Evolutionary conservation across 2,797 vertebrate species (phyloP), one percentile per base, ranked within the genome.

Genomic region (Anguilla pacifica): DNA sequence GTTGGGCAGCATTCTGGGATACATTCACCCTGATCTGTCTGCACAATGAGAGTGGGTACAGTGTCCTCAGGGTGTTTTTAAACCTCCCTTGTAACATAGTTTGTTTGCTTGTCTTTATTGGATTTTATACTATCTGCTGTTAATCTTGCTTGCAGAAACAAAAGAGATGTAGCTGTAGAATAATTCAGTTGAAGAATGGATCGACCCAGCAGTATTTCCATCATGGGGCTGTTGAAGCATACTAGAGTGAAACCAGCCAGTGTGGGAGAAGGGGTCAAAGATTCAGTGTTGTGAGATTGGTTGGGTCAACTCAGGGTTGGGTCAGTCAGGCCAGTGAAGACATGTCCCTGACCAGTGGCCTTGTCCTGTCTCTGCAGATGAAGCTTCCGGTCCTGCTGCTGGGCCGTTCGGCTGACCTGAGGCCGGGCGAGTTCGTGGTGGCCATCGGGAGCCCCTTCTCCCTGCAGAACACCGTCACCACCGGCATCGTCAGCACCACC

Each of bases 391-490:
- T 99, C 55, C 94, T 99, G 86, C 91, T 97, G 85, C 97, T 99
- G 0, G 98, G 98, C 3, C 97, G 96, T 0, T 99, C 98, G 0
- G 96, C 97, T 0, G 98, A 98, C 93, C 95, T 99, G 87, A 96
- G 98, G 43, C 98, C 98, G 0, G 98, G 98, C 0, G 98, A 99
- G 88, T 98, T 98, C 6, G 98, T 99, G 93, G 98, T 99, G 0
- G 98, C 98, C 2, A 98, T 99, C 6, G 98, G 98, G 46, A 99
- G 98, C 43, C 98, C 98, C 0, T 99, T 99, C 88, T 98, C 98
- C 35, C 97, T 99, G 4, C 98, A 99, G 91, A 99, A 99, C 95
- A 99, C 98, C 0, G 98, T 99, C 92, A 99, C 98, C 57, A 99
- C 98, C 0, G 98, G 98, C 77, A 98, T 99, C 0, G 98, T 99